Conservation (phyloP, 35 echinoderm and acorn worm genomes). For the Ophiothrix spiculata region DNA sequence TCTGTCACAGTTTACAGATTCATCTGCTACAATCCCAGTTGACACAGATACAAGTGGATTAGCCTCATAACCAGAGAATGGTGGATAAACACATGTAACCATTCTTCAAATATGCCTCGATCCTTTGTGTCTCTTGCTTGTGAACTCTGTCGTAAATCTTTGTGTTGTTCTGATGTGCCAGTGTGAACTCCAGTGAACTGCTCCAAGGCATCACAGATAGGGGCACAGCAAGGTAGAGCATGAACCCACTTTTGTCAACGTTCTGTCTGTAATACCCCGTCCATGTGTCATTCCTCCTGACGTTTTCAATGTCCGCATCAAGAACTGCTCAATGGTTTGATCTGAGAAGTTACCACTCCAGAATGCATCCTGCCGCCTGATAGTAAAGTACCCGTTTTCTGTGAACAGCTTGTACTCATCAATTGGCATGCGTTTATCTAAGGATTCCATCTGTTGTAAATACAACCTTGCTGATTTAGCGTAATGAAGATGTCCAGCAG, state of each 20-base stretch:
- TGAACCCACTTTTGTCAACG: conserved; percentile 53
- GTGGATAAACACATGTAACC: conserved; percentile 3
- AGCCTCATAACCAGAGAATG: conserved; percentile 13
- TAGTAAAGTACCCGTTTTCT: conserved; percentile 49
- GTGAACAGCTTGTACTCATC: neutral
- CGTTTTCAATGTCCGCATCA: conserved; percentile 61
- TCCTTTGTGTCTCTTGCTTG: conserved; percentile 2
- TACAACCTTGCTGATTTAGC: conserved; percentile 54
- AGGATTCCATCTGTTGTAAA: conserved; percentile 51
- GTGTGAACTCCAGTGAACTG: conserved; percentile 27
- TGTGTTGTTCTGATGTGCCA: conserved; percentile 37
- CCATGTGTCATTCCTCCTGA: conserved; percentile 42
- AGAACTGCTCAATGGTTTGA: conserved; percentile 56
- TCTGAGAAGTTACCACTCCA: conserved; percentile 63
- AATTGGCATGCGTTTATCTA: conserved; percentile 40
- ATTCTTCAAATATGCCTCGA: neutral
- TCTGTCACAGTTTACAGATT: neutral
- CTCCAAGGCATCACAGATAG: conserved; percentile 31
- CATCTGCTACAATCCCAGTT: neutral
- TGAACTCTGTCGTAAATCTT: neutral
- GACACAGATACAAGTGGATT: neutral
- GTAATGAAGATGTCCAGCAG: conserved; percentile 51
- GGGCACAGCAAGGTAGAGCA: conserved; percentile 36
- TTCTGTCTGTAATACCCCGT: conserved; percentile 7
- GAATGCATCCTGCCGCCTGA: conserved; percentile 33